Evolutionary conservation across 2,888 invertebrate species (phyloP), one percentile per base, ranked within the genome.

Genomic region (Nemotelus nigrinus): DNA sequence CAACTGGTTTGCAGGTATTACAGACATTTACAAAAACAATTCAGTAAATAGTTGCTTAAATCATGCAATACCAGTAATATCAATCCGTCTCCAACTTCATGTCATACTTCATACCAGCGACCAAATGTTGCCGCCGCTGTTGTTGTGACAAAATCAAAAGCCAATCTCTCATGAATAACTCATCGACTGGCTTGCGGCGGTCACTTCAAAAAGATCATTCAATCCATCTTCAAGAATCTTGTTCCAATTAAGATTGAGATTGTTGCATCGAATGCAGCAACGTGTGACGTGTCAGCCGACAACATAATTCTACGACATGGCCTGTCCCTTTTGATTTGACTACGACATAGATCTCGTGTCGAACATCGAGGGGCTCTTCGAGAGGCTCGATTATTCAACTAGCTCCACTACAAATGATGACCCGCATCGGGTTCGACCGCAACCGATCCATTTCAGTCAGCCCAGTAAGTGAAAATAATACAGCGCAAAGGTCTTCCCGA

Each of bases 131-230:
- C 7, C 3, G 60, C 60, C 41, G 25, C 7, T 25, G 58, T 43
- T 60, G 57, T 57, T 57, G 60, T 60, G 60, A 60, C 60, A 60
- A 60, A 60, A 60, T 60, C 60, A 43, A 60, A 41, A 60, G 60
- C 41, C 60, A 60, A 60, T 60, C 60, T 60, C 41, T 60, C 41
- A 7, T 3, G 60, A 60, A 25, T 25, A 25, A 25, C 25, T 39
- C 25, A 60, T 60, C 60, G 39, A 43, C 60, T n/a, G 41, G 3
- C 25, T 41, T 41, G 60, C 7, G 25, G 60, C 60, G 41, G 41
- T 41, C 60, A 41, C 60, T 41, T 60, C 60, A 60, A 60, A 25
- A 25, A 60, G 60, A 3, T 7, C 60, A 60, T 60, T 60, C 25
- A 60, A 60, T 60, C 1, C 60, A 60, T 60, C 41, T 3, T n/a